phyloP scores from a whole-genome alignment of 2,113 vertebrate genomes.

The Callionymus lyra region DNA sequence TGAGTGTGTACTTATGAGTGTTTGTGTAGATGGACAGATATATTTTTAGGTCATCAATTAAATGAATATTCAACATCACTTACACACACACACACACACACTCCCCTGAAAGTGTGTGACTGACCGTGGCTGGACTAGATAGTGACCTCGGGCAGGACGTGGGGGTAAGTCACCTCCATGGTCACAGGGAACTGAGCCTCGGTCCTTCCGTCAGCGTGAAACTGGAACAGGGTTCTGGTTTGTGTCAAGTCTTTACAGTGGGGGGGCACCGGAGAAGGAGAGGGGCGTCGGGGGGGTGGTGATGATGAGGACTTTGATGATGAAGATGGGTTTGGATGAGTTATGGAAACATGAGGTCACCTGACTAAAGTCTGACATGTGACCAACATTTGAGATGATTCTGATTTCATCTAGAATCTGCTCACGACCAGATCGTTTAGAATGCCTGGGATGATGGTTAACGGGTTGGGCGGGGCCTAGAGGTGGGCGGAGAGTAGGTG shows the following conservation, averaged over 20 bases:
- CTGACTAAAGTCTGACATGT: no score
- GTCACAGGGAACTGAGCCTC: constrained; percentile 62
- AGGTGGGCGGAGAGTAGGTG: constrained; percentile 8
- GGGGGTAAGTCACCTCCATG: constrained; percentile 68
- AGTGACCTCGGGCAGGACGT: constrained; percentile 71
- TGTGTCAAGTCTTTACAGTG: constrained; percentile 44
- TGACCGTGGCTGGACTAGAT: constrained; percentile 66
- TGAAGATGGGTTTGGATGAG: constrained; percentile 14
- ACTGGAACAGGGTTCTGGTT: constrained; percentile 63
- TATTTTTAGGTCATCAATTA: not conserved
- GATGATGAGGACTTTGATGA: constrained; percentile 36
- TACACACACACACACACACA: not conserved
- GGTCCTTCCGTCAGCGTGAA: constrained; percentile 68
- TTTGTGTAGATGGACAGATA: no score
- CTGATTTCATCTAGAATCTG: no score
- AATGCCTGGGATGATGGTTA: no score
- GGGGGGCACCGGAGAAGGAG: not conserved
- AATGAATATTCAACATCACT: not conserved
- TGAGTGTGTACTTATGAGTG: no score
- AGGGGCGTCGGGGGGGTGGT: constrained; percentile 15
- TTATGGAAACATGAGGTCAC: no score
- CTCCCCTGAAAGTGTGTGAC: constrained; percentile 21
- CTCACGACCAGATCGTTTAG: no score
- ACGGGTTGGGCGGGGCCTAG: constrained; percentile 42
- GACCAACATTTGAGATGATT: no score